Base-by-base conservation (phyloP, 2,888 invertebrate species). In the Argyresthia albistria region DNA sequence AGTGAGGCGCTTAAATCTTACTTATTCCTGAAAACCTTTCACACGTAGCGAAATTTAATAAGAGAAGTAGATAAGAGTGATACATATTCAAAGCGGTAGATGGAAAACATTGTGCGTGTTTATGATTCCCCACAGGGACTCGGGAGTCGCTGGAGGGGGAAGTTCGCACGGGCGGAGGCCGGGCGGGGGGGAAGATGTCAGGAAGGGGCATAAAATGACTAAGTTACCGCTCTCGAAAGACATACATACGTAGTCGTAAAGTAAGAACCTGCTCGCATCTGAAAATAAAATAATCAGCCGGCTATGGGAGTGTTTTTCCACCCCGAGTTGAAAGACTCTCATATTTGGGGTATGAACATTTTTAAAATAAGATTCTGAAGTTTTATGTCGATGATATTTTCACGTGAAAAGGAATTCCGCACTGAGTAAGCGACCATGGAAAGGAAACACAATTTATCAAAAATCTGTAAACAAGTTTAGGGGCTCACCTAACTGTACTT, bases 221-320 rank as follows among this genome's bases (percentile, higher is more conserved):
- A 81, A 86, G 80, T 82, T 86, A 86, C 82, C 72, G 78, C 80
- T 74, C 83, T 82, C 83, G 69, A 75, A 80, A 84, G 84, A 80
- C 80, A 78, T 80, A 79, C 68, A 74, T 45, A 45, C 47, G 35
- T 70, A 73, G 70, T 79, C 80, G 75, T 86, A 83, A 86, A 83
- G 77, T 70, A 73, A 69, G 76, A 77, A 78, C 70, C 69, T 63
- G 70, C 48, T 12, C 16, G 73, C 70, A 79, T 76, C 70, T 80
- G 76, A 76, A 79, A 80, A 76, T 76, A 78, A 81, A 83, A 81
- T 84, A 80, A 84, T 84, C 80, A 82, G 79, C 73, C 73, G 65
- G 61, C 68, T 77, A 78, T 80, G 25, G 2, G 25, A 25, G 25
- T 25, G 25, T 25, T 25, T 25, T 25, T 25, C 25, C 6, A 6